These are phyloP conservation scores for Lamproptera curius DNA, from an alignment of 2,888 invertebrate genomes.

Conservation along the genomic window DNA sequence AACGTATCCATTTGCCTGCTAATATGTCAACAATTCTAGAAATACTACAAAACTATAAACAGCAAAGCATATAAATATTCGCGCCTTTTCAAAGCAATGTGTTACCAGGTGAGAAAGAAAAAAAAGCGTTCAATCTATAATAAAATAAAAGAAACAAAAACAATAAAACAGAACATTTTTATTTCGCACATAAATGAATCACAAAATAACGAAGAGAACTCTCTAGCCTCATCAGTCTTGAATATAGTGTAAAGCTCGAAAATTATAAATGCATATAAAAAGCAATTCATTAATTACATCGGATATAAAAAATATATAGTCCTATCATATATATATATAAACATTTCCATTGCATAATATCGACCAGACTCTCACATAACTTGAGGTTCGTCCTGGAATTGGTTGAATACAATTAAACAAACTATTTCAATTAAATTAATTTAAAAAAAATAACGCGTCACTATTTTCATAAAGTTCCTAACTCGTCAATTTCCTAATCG, in stretches of 20 bases:
- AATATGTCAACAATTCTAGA: slow-evolving; percentile 26
- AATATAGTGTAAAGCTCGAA: slow-evolving; percentile 74
- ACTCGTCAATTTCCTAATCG: background rate
- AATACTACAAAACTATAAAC: background rate
- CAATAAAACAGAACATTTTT: slow-evolving; percentile 64
- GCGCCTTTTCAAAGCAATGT: slow-evolving; percentile 18
- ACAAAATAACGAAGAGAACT: slow-evolving; percentile 63
- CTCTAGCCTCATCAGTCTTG: slow-evolving; percentile 73
- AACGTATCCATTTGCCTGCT: slow-evolving; percentile 60
- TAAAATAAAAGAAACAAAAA: slow-evolving; percentile 62
- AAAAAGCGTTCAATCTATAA: slow-evolving; percentile 29
- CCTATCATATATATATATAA: slow-evolving; percentile 23
- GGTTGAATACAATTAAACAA: background rate
- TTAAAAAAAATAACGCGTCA: background rate
- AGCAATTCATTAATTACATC: slow-evolving; percentile 44
- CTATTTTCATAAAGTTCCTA: background rate
- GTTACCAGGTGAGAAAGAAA: slow-evolving; percentile 24
- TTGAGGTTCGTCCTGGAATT: slow-evolving; percentile 35
- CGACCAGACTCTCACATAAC: slow-evolving; percentile 51
- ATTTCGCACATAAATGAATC: slow-evolving; percentile 71
- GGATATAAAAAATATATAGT: slow-evolving; percentile 25
- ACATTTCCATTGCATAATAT: slow-evolving; percentile 30
- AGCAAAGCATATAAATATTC: slow-evolving; percentile 12
- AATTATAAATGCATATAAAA: slow-evolving; percentile 69
- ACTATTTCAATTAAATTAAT: background rate